Evolutionary conservation across 2,888 invertebrate species (phyloP), one percentile per base, ranked within the genome.

Genomic region (Ophonus ardosiacus): DNA sequence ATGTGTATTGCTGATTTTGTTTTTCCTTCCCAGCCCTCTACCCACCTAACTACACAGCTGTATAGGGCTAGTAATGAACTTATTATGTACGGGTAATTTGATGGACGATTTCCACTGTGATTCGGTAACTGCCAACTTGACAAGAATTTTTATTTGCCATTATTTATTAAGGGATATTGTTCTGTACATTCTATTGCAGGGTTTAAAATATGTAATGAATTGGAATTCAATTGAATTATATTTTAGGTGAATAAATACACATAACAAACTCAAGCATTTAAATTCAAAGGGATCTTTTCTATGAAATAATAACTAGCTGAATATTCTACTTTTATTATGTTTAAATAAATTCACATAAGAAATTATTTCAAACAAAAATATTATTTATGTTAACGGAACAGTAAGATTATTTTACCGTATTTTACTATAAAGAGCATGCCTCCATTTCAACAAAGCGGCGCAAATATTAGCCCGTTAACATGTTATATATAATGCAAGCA

Each of bases 31-130:
- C 13, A 51, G 43, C 43, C 43, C 43, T 51, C 10, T 31, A 31
- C 21, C 43, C 5, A 10, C 43, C 43, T 51, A 51, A 51, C 43
- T 51, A 51, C 43, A 51, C 31, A 10, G 13, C 43, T 51, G 43
- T 51, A 51, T 51, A 51, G 43, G 43, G 43, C 43, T 51, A 51
- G 63, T 68, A 68, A 68, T 68, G 31, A 68, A 68, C 31, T 68
- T 68, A 68, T 68, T 68, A 68, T 68, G 24, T 68, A 68, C 68
- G 68, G 68, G 68, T 68, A 38, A 68, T 68, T 68, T 68, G 15
- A 31, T 68, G 38, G 68, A n/a, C 68, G 68, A 68, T 68, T 68
- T 68, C 13, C 13, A 13, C 43, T 13, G 43, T 51, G 43, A 51
- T 51, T 51, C 10, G 10, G 8, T 51, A 51, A 51, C 43, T 51